Evolutionary conservation across 2,797 vertebrate species (phyloP).

Genomic region (Sparidentex hasta): DNA sequence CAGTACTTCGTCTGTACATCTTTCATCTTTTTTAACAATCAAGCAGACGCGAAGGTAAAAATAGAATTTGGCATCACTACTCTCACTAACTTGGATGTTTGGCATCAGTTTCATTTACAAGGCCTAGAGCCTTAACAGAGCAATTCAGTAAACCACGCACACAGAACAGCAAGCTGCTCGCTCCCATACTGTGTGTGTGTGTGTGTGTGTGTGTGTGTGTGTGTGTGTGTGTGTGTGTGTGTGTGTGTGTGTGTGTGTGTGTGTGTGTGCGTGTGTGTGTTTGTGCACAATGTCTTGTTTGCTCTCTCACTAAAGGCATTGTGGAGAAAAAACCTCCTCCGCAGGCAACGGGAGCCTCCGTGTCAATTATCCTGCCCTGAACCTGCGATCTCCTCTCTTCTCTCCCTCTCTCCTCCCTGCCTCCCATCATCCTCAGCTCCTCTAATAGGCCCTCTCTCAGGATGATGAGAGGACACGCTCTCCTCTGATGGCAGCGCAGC

Average conservation of each 20-base stretch:
- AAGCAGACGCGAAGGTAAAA: neutral
- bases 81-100: neutral
- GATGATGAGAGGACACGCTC: conserved; percentile 85
- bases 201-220: conserved; percentile 25
- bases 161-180: conserved; percentile 42
- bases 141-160: conserved; percentile 45
- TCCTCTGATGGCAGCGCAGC: conserved; percentile 84
- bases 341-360: conserved; percentile 79
- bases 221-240: conserved; percentile 24
- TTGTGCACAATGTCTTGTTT: conserved; percentile 79
- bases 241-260: conserved; percentile 25
- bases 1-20: neutral
- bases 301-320: conserved; percentile 77
- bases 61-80: neutral
- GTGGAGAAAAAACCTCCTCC: conserved; percentile 72
- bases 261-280: conserved; percentile 25
- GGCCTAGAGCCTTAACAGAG: conserved; percentile 1
- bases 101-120: conserved; percentile 37
- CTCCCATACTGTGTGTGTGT: conserved; percentile 26
- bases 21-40: neutral
- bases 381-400: conserved; percentile 82
- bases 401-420: conserved; percentile 78
- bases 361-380: conserved; percentile 87
- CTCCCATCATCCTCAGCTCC: conserved; percentile 81
- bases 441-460: conserved; percentile 84